Percentiles rank a stretch among this genome's conserved stretches.
Conservation (phyloP, 2,113 vertebrate genomes). For the Ivindomyrus marchei region DNA sequence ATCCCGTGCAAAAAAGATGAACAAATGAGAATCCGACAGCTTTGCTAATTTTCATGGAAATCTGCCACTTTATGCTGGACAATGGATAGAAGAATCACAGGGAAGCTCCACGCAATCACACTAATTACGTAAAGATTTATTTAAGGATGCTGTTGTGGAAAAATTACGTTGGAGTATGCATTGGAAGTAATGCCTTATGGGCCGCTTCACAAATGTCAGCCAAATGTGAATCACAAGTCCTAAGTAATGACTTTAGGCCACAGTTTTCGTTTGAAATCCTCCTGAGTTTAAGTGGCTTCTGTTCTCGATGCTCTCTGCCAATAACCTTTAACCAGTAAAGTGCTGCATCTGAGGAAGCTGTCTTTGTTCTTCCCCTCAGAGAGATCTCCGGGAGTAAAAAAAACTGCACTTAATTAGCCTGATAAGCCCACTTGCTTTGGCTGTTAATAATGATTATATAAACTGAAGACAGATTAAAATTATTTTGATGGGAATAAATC, state of each 20-base stretch:
- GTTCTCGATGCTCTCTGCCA: background rate
- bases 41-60: background rate
- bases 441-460: constrained; percentile 2
- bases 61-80: background rate
- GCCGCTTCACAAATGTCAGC: background rate
- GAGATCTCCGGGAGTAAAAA: background rate
- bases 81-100: background rate
- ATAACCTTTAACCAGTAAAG: background rate
- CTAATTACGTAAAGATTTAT: background rate
- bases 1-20: background rate
- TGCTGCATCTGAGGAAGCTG: background rate
- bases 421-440: background rate
- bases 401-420: background rate
- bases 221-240: background rate
- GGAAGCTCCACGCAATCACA: background rate
- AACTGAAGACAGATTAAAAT: background rate
- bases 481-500: background rate
- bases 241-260: background rate
- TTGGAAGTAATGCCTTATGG: background rate
- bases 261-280: background rate
- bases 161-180: background rate
- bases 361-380: background rate
- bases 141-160: background rate
- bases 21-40: background rate
- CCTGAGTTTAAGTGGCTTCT: background rate